Evolutionary conservation across 2,113 vertebrate genomes (phyloP).

Genomic region (Crotophaga sulcirostris): DNA sequence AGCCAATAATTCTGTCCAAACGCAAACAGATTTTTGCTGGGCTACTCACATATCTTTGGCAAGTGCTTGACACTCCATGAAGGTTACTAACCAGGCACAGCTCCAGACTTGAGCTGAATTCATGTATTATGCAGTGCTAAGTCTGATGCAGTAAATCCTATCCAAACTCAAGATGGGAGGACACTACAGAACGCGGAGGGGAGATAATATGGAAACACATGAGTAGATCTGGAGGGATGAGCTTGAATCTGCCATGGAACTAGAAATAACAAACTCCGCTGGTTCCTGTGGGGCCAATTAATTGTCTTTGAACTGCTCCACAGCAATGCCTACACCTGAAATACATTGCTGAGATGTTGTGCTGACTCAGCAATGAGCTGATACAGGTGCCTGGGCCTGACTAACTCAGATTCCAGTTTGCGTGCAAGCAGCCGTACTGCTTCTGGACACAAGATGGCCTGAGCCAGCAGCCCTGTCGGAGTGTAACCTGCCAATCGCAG

Average conservation of each 20-base stretch:
- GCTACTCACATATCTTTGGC: conserved; percentile 23
- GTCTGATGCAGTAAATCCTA: not conserved
- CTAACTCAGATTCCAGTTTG: not conserved
- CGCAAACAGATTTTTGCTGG: conserved; percentile 39
- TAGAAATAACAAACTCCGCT: not conserved
- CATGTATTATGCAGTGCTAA: not conserved
- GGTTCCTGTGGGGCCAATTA: not conserved
- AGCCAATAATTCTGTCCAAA: conserved; percentile 42
- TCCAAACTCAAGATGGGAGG: not conserved
- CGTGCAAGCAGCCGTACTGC: not conserved
- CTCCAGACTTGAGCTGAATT: not conserved
- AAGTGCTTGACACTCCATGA: not conserved
- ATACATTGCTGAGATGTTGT: not conserved
- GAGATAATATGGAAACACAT: not conserved
- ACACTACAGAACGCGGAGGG: not conserved
- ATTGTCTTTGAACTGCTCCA: not conserved
- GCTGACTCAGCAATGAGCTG: not conserved
- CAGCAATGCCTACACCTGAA: not conserved
- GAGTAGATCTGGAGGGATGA: not conserved
- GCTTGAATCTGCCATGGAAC: not conserved
- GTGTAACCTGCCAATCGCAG: not conserved
- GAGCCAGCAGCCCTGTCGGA: not conserved
- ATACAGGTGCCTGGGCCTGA: not conserved
- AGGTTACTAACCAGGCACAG: not conserved
- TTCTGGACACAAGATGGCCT: conserved; percentile 27